phyloP scores from a whole-genome alignment of 2,797 vertebrate genomes.

The Etheostoma perlongum region DNA sequence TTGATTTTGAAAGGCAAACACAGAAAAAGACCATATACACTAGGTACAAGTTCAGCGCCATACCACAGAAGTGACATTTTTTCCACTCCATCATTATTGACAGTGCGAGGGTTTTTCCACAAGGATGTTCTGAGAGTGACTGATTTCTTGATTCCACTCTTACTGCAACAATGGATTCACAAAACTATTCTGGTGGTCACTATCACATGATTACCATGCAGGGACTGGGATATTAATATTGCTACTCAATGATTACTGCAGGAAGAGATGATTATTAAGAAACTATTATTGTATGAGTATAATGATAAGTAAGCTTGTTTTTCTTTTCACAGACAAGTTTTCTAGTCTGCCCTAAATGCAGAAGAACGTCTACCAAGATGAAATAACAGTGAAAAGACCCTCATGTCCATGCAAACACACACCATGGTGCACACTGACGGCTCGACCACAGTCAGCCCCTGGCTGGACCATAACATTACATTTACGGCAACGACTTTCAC shows the following conservation, averaged over 20 bases:
- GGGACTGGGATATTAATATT: constrained; percentile 11
- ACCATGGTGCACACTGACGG: too few species aligned
- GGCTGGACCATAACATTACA: too few species aligned
- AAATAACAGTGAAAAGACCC: too few species aligned
- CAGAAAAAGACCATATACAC: constrained; percentile 40
- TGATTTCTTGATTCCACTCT: constrained; percentile 27
- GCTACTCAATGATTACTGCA: constrained; percentile 11
- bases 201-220: constrained; percentile 18
- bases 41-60: constrained; percentile 10
- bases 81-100: constrained; percentile 44
- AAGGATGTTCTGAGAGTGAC: constrained; percentile 26
- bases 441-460: too few species aligned
- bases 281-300: background rate
- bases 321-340: background rate
- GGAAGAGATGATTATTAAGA: background rate
- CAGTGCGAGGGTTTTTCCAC: constrained; percentile 16
- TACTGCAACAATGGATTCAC: constrained; percentile 6
- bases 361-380: too few species aligned
- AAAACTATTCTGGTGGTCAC: constrained; percentile 15
- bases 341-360: too few species aligned
- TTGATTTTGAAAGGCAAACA: constrained; percentile 78
- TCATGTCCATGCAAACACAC: too few species aligned
- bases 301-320: background rate
- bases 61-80: constrained; percentile 34
- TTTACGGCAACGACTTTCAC: too few species aligned